Base-by-base conservation (phyloP, 2,888 invertebrate species). In the Apotomis betuletana region DNA sequence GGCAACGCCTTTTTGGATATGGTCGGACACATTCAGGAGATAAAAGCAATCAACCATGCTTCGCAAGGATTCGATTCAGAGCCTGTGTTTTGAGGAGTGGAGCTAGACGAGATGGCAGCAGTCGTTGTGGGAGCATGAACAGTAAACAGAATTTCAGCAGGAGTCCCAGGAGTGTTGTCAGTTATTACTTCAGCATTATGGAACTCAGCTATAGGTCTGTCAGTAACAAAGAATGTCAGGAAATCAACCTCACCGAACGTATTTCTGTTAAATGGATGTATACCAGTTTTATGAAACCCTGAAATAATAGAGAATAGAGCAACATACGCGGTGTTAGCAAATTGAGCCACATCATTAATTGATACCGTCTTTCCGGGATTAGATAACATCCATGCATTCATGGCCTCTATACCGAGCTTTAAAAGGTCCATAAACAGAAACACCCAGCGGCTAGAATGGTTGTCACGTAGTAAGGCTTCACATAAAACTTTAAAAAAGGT, bases 361-460 rank as follows among this genome's bases (percentile, higher is more conserved):
- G 54, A 4, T 13, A 54, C 54, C 3, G 54, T 70, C 74, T 74
- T 44, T 5, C 74, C 70, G 64, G 75, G 70, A 15, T 75, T 70
- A 4, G 75, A 74, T 15, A 70, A 60, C 75, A 74, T 76, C 75
- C 74, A 74, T 44, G 73, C 75, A 67, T 76, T 76, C 74, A 76
- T 76, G 51, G 52, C 68, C 57, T 74, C 41, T 4, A 41, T 41
- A 41, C 6, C 69, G 64, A 51, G 74, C 58, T 75, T 75, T 75
- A 27, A 77, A 75, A 13, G 74, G 71, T 57, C 73, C 74, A 27
- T 69, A 72, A 15, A 74, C 71, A 15, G 15, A 15, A n/a, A n/a
- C n/a, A n/a, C 13, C 6, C 15, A 5, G 13, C 15, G 54, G 13
- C 13, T 13, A 13, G 13, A 13, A 13, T 54, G 54, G 4, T 54